Evolutionary conservation across 2,888 invertebrate genomes (phyloP), one percentile per base, ranked within the genome.

Genomic region (Dromius quadrimaculatus): DNA sequence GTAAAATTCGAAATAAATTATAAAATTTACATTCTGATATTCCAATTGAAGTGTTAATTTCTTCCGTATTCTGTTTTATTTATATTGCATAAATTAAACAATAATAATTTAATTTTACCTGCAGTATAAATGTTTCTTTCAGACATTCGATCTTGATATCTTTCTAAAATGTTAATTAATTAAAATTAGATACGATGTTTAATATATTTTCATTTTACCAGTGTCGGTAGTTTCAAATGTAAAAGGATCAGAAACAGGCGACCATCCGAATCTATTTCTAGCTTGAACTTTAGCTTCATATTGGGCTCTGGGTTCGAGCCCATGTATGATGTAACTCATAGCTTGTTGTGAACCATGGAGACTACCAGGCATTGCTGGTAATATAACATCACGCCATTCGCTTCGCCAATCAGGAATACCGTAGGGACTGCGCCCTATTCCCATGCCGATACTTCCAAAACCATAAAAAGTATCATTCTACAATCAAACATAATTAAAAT

Each of bases 241-340:
- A 79, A 89, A 89, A 63, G 86, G 85, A 65, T 87, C 87, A 19
- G 89, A 88, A 76, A 86, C 82, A 65, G 87, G 86, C 80, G 88
- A 87, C 89, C 89, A 89, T 72, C 89, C 89, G 78, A 87, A 89
- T 74, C 87, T 86, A 81, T 90, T 90, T 78, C 87, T 86, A 68
- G 89, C 88, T 76, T 87, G 86, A 69, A 90, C 88, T 78, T 86
- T 87, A 66, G 89, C 89, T 78, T 90, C 89, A 77, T 90, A 90
- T 76, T 87, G 87, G 70, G 87, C 86, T 72, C 87, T 88, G 9
- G 88, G 86, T 77, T 89, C 88, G 75, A 90, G 83, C 62, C 87
- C 88, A 74, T 87, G 84, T 78, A 90, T 88, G 80, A 88, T 84
- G 80, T 89, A 89, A 76, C 87, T 87, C 87, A 89, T 89, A 75